Conservation (phyloP, 2,888 invertebrate species). For the Catonia carolina region DNA sequence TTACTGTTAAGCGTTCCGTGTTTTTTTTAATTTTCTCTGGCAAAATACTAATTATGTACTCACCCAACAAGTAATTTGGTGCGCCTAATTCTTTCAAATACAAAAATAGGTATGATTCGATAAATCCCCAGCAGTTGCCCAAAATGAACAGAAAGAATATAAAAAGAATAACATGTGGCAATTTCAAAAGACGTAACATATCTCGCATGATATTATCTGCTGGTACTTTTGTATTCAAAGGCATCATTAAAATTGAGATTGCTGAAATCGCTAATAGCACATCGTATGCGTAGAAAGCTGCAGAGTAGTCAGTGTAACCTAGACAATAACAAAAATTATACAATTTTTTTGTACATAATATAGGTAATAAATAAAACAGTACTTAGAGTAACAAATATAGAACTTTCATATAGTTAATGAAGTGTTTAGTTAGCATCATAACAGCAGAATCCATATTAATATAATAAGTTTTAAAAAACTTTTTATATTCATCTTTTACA, state of each 20-base stretch:
- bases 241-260: constrained; percentile 68
- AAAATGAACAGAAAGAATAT: constrained; percentile 73
- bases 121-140: constrained; percentile 84
- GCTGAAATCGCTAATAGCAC: constrained; percentile 64
- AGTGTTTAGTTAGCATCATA: no score
- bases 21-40: no score
- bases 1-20: no score
- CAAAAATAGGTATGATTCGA: constrained; percentile 81
- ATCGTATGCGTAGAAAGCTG: constrained; percentile 81
- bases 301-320: constrained; percentile 77
- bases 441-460: no score
- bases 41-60: constrained; percentile 39
- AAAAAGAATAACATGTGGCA: constrained; percentile 73
- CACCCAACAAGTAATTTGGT: constrained; percentile 72
- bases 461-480: no score
- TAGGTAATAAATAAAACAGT: no score
- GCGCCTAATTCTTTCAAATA: constrained; percentile 78
- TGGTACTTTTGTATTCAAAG: constrained; percentile 67
- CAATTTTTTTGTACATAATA: no score
- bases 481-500: no score
- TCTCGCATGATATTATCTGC: constrained; percentile 71
- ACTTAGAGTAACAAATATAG: no score
- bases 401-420: no score
- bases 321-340: constrained; percentile 35
- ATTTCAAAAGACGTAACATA: constrained; percentile 64